Evolutionary conservation across 2,113 vertebrate species (phyloP), one percentile per base, ranked within the genome.

Genomic region (Trogon surrucura): DNA sequence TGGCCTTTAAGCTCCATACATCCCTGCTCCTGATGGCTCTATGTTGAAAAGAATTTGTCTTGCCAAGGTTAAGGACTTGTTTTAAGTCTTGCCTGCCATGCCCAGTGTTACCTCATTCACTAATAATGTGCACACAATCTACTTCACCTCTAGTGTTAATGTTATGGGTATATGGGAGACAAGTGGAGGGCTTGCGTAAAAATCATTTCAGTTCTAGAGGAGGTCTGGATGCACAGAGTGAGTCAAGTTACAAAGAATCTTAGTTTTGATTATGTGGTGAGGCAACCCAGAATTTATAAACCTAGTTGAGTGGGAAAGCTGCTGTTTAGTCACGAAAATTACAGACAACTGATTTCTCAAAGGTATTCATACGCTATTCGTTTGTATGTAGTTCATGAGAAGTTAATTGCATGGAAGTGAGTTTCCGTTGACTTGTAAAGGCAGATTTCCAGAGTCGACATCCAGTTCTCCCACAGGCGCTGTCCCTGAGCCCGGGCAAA

Each of bases 351-450:
- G 67, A 81, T 89, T 93, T 91, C 91, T 91, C 93, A 47, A 67
- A 89, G 83, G 48, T 92, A 74, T 92, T 93, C 56, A 54, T 88
- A 71, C 47, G 41, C 65, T 64, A 61, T 92, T 95, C 57, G 78
- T 95, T 96, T 95, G 77, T 92, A 75, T 89, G 81, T 97, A 93
- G 94, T 93, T 93, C 47, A 47, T 81, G 83, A 93, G 92, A 89
- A 91, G 77, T 86, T 95, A 92, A 89, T 89, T 92, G 74, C 4
- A 1, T 93, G 85, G 88, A 66, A 93, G 73, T 89, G 86, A 84
- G 89, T 96, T 93, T 92, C 70, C 91, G 80, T 92, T 94, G 92
- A 80, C 45, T 94, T 87, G 66, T 94, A 80, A 87, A 77, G 73
- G 38, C 64, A 75, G 69, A 85, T 96, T 96, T 96, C 69, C 80